Evolutionary conservation across 2,113 vertebrate species (phyloP).

Genomic region (Furnarius figulus): DNA sequence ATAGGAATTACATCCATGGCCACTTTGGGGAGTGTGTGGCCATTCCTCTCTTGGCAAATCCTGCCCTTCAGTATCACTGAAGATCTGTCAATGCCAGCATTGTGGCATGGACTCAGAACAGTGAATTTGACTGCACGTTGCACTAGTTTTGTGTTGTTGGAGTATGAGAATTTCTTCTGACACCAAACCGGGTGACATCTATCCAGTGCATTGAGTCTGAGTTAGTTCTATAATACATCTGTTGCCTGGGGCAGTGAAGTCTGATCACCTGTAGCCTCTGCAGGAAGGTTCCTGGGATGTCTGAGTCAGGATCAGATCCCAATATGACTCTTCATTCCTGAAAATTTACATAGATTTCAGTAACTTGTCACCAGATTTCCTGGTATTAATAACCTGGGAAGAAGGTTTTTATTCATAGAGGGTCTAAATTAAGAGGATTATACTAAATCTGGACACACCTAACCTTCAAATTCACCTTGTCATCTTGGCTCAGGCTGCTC

Average conservation of each 20-base stretch:
- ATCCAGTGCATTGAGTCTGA: background rate
- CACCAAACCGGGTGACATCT: background rate
- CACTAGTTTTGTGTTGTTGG: background rate
- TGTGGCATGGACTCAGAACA: background rate
- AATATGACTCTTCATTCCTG: background rate
- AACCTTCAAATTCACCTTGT: conserved; percentile 34
- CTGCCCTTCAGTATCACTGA: background rate
- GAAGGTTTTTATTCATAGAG: background rate
- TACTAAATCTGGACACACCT: background rate
- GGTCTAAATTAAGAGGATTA: background rate
- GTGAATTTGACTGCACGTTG: background rate
- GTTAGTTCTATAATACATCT: background rate
- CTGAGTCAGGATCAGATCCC: background rate
- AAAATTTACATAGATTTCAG: background rate
- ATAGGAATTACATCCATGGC: background rate
- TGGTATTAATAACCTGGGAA: background rate
- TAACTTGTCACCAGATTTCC: background rate
- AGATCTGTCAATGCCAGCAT: background rate
- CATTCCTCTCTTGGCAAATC: background rate
- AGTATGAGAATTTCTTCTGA: background rate
- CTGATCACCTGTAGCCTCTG: background rate
- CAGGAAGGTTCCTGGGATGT: background rate
- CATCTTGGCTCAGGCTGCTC: background rate
- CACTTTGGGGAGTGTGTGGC: background rate
- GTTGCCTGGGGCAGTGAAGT: background rate